Base-by-base conservation (phyloP, 2,113 vertebrate species). In the Rhagologus leucostigma region DNA sequence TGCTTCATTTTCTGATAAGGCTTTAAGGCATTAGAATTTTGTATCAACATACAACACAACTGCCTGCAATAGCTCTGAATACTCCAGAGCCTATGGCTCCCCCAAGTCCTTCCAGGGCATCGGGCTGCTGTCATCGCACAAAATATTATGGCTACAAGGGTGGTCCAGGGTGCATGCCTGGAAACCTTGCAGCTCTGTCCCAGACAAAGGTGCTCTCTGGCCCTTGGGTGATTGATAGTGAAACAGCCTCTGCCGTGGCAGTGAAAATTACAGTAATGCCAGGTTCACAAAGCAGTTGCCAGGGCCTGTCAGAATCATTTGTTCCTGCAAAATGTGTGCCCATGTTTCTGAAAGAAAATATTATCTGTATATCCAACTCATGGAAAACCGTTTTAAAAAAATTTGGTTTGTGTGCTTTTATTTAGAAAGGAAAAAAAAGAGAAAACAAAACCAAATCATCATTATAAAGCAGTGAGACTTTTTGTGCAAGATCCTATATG, bases 351-450 rank as follows among this genome's bases (percentile, higher is more conserved):
- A 85, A 82, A 79, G 33, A 46, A 95, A 88, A 53, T 42, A 35
- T 16, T 53, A 33, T 33, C 64, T 62, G 4, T 41, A 33, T 23
- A 65, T 18, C 11, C 32, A 63, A 23, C 35, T 80, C 18, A 39
- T 17, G 12, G 17, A 41, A 89, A 89, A 22, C 1, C 3, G 2
- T 44, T 63, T 63, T 26, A 1, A 4, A 79, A 62, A 67, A 39
- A 4, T 1, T 7, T 0, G 0, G 1, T 39, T 35, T 35, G 3
- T 13, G 14, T 64, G 24, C 26, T 93, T 87, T 14, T 42, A 55
- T 59, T 82, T 35, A 55, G 24, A 3, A 53, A 47, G 52, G n/a
- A 32, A n/a, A 59, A 46, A 52, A 47, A 46, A 10, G 6, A 41
- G 9, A n/a, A 75, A 83, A n/a, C 5, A 47, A 49, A 27, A 32